These are phyloP conservation scores for Synodontis membranacea DNA, from an alignment of 2,113 vertebrate species.

Conservation along the genomic window DNA sequence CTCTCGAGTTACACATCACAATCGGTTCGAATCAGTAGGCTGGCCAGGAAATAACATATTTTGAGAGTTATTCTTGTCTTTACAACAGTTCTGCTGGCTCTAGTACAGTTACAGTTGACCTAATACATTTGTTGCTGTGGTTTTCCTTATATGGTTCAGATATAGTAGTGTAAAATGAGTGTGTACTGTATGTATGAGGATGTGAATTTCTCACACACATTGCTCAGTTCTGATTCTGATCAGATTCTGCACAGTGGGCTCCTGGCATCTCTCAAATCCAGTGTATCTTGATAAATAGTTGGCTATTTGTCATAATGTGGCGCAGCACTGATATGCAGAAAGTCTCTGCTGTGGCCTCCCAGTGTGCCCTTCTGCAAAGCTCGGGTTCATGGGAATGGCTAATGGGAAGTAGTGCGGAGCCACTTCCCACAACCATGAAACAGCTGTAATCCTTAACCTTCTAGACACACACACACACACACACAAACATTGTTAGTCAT, in stretches of 20 bases:
- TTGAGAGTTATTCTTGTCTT: slow-evolving; percentile 53
- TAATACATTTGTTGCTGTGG: slow-evolving; percentile 65
- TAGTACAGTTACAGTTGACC: slow-evolving; percentile 63
- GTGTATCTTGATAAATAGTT: slow-evolving; percentile 72
- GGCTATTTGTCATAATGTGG: slow-evolving; percentile 68
- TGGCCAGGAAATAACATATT: neutral
- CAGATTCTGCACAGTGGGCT: slow-evolving; percentile 44
- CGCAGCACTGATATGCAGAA: slow-evolving; percentile 69
- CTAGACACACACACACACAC: slow-evolving; percentile 54
- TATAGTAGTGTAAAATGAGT: slow-evolving; percentile 54
- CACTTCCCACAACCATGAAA: slow-evolving; percentile 93
- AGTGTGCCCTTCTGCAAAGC: slow-evolving; percentile 76
- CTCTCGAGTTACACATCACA: neutral
- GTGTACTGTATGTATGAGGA: slow-evolving; percentile 63
- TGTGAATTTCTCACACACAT: slow-evolving; percentile 31
- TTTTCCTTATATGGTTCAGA: slow-evolving; percentile 65
- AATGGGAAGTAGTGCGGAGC: slow-evolving; percentile 86
- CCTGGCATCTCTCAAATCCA: slow-evolving; percentile 54
- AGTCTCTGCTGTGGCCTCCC: slow-evolving; percentile 77
- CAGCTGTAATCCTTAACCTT: slow-evolving; percentile 89
- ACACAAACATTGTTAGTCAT: too few relatives aligned
- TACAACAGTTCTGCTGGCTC: slow-evolving; percentile 58
- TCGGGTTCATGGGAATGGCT: slow-evolving; percentile 94
- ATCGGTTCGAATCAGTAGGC: neutral
- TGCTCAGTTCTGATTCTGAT: slow-evolving; percentile 25